Percentiles rank a stretch among this genome's conserved stretches.
These are phyloP conservation scores for Callyntrura guangdongensis DNA, from an alignment of 2,888 invertebrate species.

Conservation along the genomic window DNA sequence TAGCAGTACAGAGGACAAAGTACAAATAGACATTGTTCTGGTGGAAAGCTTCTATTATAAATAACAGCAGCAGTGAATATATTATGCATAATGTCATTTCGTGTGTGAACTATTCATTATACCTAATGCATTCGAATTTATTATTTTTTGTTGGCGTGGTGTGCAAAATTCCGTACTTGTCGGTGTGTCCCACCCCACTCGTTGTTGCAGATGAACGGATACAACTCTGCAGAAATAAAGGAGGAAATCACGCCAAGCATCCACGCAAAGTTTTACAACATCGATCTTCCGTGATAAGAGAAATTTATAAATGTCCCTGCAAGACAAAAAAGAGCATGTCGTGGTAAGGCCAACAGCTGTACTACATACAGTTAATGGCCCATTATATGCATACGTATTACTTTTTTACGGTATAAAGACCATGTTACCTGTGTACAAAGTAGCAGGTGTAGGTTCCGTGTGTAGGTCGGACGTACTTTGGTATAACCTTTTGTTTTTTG, in stretches of 20 bases:
- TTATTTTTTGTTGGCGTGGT: neutral
- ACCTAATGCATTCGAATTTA: conserved; percentile 39
- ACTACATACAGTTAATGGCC: conserved; percentile 51
- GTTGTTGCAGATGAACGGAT: conserved; percentile 21
- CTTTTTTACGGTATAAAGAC: neutral
- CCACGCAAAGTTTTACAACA: conserved; percentile 62
- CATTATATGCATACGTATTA: neutral
- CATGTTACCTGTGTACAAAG: too few relatives aligned
- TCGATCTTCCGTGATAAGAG: conserved; percentile 68
- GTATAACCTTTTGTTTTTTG: neutral
- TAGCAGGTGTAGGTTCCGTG: too few relatives aligned
- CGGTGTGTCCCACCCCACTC: neutral
- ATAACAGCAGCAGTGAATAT: too few relatives aligned
- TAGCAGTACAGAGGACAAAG: too few relatives aligned
- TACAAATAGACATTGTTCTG: too few relatives aligned
- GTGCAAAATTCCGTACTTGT: neutral
- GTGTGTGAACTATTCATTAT: conserved; percentile 12
- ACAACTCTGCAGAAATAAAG: conserved; percentile 33
- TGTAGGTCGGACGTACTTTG: too few relatives aligned
- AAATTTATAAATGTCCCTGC: conserved; percentile 57
- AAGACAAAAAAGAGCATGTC: neutral
- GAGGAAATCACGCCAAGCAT: conserved; percentile 67
- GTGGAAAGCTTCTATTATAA: too few relatives aligned
- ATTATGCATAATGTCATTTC: neutral
- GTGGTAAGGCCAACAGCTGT: conserved; percentile 46